phyloP scores from a whole-genome alignment of 2,113 vertebrate genomes.

The Colistium nudipinnis region DNA sequence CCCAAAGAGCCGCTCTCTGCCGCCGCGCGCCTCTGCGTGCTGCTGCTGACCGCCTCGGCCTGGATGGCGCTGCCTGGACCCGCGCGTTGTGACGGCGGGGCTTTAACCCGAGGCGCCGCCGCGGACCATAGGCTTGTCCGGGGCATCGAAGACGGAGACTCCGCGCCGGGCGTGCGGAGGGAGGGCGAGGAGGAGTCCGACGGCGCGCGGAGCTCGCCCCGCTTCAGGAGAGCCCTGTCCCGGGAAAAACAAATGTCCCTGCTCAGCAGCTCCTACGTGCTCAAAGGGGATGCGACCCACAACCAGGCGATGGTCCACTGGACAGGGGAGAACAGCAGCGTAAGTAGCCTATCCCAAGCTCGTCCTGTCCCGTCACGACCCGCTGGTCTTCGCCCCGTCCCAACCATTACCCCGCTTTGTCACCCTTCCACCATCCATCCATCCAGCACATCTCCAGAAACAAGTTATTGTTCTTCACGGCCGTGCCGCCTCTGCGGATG shows the following conservation, averaged over 20 bases:
- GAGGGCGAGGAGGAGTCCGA: conserved; percentile 40
- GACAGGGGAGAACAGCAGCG: conserved; percentile 98
- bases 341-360: conserved; percentile 80
- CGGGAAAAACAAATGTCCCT: conserved; percentile 86
- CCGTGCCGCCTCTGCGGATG: conserved; percentile 1
- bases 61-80: conserved; percentile 76
- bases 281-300: conserved; percentile 95
- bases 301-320: conserved; percentile 99
- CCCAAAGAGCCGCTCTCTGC: conserved; percentile 58
- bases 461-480: conserved; percentile 59
- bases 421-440: conserved; percentile 42
- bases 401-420: conserved; percentile 36
- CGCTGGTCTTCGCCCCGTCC: conserved; percentile 15
- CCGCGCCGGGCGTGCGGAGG: conserved; percentile 39
- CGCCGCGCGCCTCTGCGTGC: conserved; percentile 68
- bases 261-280: conserved; percentile 95
- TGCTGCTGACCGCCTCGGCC: conserved; percentile 63
- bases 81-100: conserved; percentile 70
- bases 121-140: conserved; percentile 62
- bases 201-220: conserved; percentile 62
- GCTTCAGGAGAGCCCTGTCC: conserved; percentile 80
- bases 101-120: conserved; percentile 64
- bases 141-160: conserved; percentile 52
- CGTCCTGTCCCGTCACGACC: conserved; percentile 35
- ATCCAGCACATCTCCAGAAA: conserved; percentile 20